Percentiles rank a stretch among this genome's conserved stretches.
Conservation (phyloP, 1,140 invertebrate species). For the Drosophila watanabei region DNA sequence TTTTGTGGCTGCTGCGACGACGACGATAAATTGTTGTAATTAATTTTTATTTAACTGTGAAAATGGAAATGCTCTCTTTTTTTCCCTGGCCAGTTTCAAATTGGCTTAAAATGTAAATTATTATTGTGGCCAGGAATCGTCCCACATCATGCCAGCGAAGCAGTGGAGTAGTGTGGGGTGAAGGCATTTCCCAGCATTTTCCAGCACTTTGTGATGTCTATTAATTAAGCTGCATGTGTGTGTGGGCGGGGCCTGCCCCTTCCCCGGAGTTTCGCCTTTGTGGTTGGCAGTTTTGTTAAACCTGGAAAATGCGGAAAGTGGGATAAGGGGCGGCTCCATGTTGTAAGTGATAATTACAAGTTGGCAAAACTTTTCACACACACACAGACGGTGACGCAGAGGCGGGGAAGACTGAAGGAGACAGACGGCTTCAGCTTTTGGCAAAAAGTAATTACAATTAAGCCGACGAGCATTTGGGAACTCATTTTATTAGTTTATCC, state of each 20-base stretch:
- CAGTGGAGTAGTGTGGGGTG: conserved; percentile 10
- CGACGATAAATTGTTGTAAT: conserved; percentile 84
- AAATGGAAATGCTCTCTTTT: conserved; percentile 70
- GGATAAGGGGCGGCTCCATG: conserved; percentile 32
- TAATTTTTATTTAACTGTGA: conserved; percentile 84
- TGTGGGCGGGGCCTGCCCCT: conserved; percentile 13
- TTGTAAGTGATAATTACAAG: conserved; percentile 82
- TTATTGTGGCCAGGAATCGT: conserved; percentile 77
- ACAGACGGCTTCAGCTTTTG: conserved; percentile 38
- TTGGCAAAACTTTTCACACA: conserved; percentile 70
- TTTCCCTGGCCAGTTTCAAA: conserved; percentile 65
- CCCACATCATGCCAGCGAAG: conserved; percentile 58
- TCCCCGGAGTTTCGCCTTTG: conserved; percentile 24
- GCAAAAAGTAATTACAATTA: conserved; percentile 77
- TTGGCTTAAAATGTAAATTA: conserved; percentile 84
- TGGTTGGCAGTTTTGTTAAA: conserved; percentile 49
- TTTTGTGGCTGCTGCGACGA: conserved; percentile 63
- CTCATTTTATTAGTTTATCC: conserved; percentile 70
- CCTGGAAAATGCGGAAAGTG: conserved; percentile 33
- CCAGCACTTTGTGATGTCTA: conserved; percentile 74
- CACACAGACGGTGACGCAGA: conserved; percentile 4
- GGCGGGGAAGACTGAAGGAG: conserved; percentile 53
- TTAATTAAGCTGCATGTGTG: conserved; percentile 73
- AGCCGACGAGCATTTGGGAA: conserved; percentile 67
- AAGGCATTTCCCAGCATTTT: conserved; percentile 19